phyloP scores from a whole-genome alignment of 2,888 invertebrate species.

The Drosophila siamana region DNA sequence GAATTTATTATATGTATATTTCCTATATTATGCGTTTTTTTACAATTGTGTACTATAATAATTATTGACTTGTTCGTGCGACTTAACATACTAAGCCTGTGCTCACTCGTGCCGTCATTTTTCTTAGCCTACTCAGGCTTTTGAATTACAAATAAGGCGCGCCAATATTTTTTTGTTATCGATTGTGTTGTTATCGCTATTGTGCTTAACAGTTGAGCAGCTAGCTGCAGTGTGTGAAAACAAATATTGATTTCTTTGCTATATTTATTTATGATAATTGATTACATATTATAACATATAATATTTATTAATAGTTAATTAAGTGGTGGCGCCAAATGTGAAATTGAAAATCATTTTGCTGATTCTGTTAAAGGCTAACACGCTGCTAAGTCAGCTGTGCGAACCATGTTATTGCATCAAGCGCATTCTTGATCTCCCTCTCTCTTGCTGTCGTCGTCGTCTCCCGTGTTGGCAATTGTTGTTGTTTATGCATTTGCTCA shows the following conservation, averaged over 20 bases:
- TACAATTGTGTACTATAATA: slow-evolving; percentile 32
- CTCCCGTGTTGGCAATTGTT: slow-evolving; percentile 14
- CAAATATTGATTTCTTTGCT: too few species aligned
- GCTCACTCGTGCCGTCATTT: background rate
- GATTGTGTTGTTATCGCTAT: background rate
- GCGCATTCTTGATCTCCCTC: slow-evolving; percentile 54
- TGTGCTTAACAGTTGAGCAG: slow-evolving; percentile 1
- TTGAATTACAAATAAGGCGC: slow-evolving; percentile 12
- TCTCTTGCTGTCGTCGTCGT: background rate
- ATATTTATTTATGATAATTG: too few species aligned
- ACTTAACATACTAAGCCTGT: slow-evolving; percentile 34
- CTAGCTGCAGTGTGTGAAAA: background rate
- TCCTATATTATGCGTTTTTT: slow-evolving; percentile 19
- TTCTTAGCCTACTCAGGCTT: slow-evolving; percentile 31
- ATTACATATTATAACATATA: too few species aligned
- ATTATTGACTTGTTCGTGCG: slow-evolving; percentile 33
- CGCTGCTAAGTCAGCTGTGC: slow-evolving; percentile 23
- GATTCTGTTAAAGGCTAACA: background rate
- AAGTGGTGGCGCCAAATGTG: too few species aligned
- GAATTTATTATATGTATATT: slow-evolving; percentile 30
- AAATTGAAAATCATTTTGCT: too few species aligned
- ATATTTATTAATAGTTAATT: too few species aligned
- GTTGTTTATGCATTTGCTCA: slow-evolving; percentile 23
- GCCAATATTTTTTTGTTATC: background rate
- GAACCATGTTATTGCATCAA: slow-evolving; percentile 18